Evolutionary conservation across 2,113 vertebrate genomes (phyloP).

Genomic region (Scatophagus argus): DNA sequence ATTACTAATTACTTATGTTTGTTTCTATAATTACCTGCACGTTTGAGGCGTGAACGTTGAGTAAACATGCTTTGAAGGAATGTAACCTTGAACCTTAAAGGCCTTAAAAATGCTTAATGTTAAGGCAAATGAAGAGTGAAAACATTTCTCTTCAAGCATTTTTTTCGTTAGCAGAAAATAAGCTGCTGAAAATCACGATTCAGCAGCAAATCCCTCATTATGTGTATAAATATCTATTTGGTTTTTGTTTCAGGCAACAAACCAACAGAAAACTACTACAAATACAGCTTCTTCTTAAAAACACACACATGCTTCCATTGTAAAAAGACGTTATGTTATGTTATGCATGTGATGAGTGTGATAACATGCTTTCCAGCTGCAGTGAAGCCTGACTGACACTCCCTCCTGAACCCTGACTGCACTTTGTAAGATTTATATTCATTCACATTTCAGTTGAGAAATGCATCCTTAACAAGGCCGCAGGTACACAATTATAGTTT

Average conservation of each 20-base stretch:
- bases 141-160: background rate
- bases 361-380: constrained; percentile 33
- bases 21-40: background rate
- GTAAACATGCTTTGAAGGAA: background rate
- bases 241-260: too few species aligned
- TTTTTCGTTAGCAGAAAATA: background rate
- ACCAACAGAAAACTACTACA: background rate
- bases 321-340: background rate
- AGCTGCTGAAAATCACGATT: background rate
- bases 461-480: background rate
- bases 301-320: background rate
- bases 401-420: background rate
- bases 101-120: background rate
- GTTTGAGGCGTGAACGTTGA: background rate
- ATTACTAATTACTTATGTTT: background rate
- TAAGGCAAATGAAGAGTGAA: background rate
- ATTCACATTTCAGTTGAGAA: constrained; percentile 10
- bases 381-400: constrained; percentile 21
- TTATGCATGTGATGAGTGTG: constrained; percentile 9
- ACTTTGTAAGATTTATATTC: background rate
- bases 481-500: background rate
- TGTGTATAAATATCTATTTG: background rate
- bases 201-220: background rate
- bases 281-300: background rate
- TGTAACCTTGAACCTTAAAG: background rate